These are phyloP conservation scores for Lepus townsendii DNA, from an alignment of 2,797 vertebrate species.

Conservation along the genomic window DNA sequence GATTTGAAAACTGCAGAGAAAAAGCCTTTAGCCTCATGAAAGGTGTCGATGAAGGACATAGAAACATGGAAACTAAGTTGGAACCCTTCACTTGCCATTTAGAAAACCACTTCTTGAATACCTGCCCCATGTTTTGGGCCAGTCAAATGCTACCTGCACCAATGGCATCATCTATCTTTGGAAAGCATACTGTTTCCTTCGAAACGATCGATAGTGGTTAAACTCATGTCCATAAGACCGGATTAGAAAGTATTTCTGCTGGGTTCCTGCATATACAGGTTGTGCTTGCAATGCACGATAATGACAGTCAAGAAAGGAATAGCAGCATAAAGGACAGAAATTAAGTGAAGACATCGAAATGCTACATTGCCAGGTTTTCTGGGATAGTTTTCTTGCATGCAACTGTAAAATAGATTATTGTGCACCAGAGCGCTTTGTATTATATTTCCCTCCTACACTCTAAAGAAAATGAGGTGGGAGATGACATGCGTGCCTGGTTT, in stretches of 20 bases:
- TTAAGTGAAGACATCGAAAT: conserved; percentile 67
- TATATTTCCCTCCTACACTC: conserved; percentile 82
- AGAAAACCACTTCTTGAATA: conserved; percentile 70
- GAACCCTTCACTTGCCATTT: conserved; percentile 52
- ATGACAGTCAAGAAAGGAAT: conserved; percentile 61
- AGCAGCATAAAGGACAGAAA: conserved; percentile 56
- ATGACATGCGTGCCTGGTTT: conserved; percentile 79
- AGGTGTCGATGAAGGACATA: conserved; percentile 54
- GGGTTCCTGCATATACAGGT: background rate
- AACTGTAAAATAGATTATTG: conserved; percentile 84
- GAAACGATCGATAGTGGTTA: conserved; percentile 29
- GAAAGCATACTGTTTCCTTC: conserved; percentile 43
- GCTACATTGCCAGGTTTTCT: conserved; percentile 72
- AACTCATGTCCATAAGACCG: background rate
- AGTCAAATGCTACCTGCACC: conserved; percentile 43
- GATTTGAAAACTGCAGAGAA: conserved; percentile 33
- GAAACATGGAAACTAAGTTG: conserved; percentile 65
- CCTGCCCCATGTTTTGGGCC: conserved; percentile 19
- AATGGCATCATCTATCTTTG: background rate
- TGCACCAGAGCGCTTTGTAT: conserved; percentile 80
- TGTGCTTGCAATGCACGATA: conserved; percentile 30
- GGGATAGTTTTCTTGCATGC: conserved; percentile 71
- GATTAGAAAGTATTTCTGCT: conserved; percentile 50
- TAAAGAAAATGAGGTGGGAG: conserved; percentile 85
- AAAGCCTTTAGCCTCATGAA: conserved; percentile 62